phyloP scores from a whole-genome alignment of 2,113 vertebrate species.

The Azemiops feae region DNA sequence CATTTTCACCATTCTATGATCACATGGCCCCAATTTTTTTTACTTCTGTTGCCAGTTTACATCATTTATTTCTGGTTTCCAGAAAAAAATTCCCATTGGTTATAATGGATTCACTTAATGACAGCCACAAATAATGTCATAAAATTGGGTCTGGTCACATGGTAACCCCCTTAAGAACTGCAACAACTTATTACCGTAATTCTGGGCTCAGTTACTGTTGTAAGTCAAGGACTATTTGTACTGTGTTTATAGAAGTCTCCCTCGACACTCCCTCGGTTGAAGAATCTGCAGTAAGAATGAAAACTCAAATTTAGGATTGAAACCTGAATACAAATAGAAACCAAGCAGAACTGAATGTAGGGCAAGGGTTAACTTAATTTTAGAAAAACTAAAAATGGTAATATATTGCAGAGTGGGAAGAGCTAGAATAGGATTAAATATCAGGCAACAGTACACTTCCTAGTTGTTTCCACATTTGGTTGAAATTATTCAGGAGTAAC shows the following conservation, averaged over 20 bases:
- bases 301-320: slow-evolving; percentile 36
- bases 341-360: slow-evolving; percentile 10
- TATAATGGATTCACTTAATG: neutral
- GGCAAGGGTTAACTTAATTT: neutral
- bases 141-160: neutral
- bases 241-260: slow-evolving; percentile 53
- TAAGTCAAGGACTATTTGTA: neutral
- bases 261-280: neutral
- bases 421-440: neutral
- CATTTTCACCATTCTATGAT: neutral
- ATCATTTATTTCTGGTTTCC: neutral
- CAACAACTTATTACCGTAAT: neutral
- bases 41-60: neutral
- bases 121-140: neutral
- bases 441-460: slow-evolving; percentile 2
- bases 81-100: neutral
- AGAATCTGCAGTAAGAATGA: slow-evolving; percentile 54
- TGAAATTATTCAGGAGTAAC: slow-evolving; percentile 15
- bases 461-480: slow-evolving; percentile 14
- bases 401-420: neutral
- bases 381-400: neutral
- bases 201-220: neutral
- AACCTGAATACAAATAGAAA: slow-evolving; percentile 50
- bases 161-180: neutral
- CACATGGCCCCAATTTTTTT: neutral